Evolutionary conservation across 2,797 vertebrate genomes (phyloP), one percentile per base, ranked within the genome.

Genomic region (Thalassophryne amazonica): DNA sequence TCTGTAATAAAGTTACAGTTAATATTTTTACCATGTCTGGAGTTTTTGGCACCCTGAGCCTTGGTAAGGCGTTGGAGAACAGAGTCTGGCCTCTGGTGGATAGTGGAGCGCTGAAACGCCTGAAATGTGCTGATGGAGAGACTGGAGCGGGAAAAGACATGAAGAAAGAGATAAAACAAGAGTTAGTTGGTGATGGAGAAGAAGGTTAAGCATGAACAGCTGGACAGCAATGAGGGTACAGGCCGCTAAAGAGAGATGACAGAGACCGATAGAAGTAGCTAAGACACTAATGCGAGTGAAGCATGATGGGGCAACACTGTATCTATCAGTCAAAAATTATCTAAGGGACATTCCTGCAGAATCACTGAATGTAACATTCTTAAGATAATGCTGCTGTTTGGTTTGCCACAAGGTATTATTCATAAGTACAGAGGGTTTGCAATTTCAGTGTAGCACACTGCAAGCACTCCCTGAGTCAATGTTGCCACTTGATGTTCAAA

Each of bases 71-170:
- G 81, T 3, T 86, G 89, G 9, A 94, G 91, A 55, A 94, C 61
- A 5, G 86, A 77, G 67, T 94, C 92, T 0, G 93, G 92, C 14
- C 90, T 90, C 79, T 93, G 93, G 55, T 69, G 78, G 15, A 84
- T 80, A 2, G 89, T 90, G 31, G 89, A 90, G 40, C 63, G 77
- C 74, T 91, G 91, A 75, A 94, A 92, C 7, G 85, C 83, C 31
- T 89, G 74, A 66, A 93, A 94, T 48, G 89, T 90, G 39, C 81
- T 89, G 69, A 93, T 89, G 62, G 90, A 83, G 50, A 66, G 57
- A 46, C 86, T 88, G 45, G 21, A 18, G 45, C 33, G 11, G 57
- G 14, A 47, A 43, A 41, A 62, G 25, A 42, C 11, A 50, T 27
- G 18, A n/a, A 56, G 22, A 51, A 27, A 21, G 6, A 29, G 12